A percentile compares a stretch with the other conserved stretches of the same genome.
Evolutionary conservation across 2,113 vertebrate species (phyloP).

Genomic region (Leucoraja erinaceus): DNA sequence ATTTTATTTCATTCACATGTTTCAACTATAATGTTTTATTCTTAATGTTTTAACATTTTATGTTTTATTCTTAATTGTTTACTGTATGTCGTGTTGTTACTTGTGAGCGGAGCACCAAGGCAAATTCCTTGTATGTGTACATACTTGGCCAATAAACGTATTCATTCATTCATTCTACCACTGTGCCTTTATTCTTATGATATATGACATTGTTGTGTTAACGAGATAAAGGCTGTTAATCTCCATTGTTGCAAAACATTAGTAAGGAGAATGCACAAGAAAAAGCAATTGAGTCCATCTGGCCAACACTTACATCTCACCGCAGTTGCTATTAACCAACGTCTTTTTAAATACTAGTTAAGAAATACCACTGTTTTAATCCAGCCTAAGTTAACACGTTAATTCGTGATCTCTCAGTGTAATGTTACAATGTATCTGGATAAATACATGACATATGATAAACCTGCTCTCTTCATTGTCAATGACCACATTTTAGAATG

Average conservation of each 20-base stretch:
- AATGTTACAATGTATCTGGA: conserved; percentile 10
- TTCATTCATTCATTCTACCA: too few species aligned
- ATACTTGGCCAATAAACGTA: too few species aligned
- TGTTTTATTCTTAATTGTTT: too few species aligned
- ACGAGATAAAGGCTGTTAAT: not conserved
- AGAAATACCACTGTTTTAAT: not conserved
- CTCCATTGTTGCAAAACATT: not conserved
- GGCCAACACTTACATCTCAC: not conserved
- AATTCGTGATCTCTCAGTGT: conserved; percentile 9
- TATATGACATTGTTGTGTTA: not conserved
- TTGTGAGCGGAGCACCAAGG: too few species aligned
- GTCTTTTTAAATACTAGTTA: not conserved
- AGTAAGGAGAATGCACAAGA: not conserved
- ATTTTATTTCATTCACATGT: too few species aligned
- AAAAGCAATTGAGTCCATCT: not conserved
- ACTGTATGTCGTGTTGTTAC: too few species aligned
- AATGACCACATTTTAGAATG: not conserved
- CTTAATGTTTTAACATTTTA: too few species aligned
- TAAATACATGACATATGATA: not conserved
- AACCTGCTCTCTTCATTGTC: conserved; percentile 14
- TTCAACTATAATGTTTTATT: too few species aligned
- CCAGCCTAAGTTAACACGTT: not conserved
- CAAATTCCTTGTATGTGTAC: too few species aligned
- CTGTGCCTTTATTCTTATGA: not conserved
- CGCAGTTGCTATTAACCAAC: not conserved